phyloP scores from a whole-genome alignment of 2,113 vertebrate genomes.

The Plecotus auritus region DNA sequence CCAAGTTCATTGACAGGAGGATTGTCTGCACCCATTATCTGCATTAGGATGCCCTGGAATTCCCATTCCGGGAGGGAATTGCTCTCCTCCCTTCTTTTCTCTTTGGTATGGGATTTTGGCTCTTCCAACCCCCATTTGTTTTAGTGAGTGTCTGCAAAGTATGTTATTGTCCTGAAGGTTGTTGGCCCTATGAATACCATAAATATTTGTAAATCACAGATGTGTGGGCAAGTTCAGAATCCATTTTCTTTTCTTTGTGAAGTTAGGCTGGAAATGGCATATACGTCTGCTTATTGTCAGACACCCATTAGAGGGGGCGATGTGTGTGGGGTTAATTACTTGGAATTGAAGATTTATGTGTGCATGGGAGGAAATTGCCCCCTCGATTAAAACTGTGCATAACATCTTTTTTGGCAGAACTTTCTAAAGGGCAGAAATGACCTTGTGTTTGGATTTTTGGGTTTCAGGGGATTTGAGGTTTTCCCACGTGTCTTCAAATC shows the following conservation, averaged over 20 bases:
- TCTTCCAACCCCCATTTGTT: not conserved
- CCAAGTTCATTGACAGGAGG: not conserved
- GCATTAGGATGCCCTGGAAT: accelerated
- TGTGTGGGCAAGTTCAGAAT: not conserved
- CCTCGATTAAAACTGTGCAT: not conserved
- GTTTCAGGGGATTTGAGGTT: not conserved
- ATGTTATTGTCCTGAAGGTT: conserved; percentile 49
- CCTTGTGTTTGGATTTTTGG: not conserved
- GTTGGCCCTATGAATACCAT: conserved; percentile 26
- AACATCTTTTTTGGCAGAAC: not conserved
- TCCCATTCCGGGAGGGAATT: not conserved
- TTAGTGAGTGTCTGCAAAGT: conserved; percentile 8
- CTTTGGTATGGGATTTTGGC: not conserved
- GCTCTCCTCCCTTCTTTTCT: not conserved
- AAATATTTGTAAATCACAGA: conserved; percentile 62
- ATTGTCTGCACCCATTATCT: not conserved
- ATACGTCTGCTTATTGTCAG: not conserved
- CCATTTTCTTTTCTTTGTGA: not conserved
- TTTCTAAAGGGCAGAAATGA: not conserved
- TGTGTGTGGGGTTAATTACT: not conserved
- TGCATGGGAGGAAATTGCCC: not conserved
- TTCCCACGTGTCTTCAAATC: not conserved
- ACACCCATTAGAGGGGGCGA: not conserved
- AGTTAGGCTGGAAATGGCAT: not conserved
- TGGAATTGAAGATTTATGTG: not conserved